Percentiles rank a stretch among this genome's conserved stretches.
Evolutionary conservation across 2,888 invertebrate species (phyloP).

Genomic region (Halocaridina rubra): DNA sequence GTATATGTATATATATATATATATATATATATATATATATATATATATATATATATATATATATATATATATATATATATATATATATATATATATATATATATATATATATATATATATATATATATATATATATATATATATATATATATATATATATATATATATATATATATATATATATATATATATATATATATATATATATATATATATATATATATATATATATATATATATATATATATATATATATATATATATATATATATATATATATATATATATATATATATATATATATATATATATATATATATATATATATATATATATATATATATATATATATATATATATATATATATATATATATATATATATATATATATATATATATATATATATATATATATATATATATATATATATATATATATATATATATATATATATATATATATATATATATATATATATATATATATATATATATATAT

Average conservation of each 20-base stretch:
- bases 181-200: not conserved
- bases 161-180: not conserved
- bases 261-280: not conserved
- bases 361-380: constrained; percentile 19
- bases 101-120: not conserved
- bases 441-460: constrained; percentile 1
- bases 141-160: not conserved
- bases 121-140: not conserved
- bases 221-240: not conserved
- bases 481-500: constrained; percentile 1
- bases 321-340: constrained; percentile 5
- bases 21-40: not conserved
- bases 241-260: not conserved
- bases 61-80: not conserved
- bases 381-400: not conserved
- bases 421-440: not conserved
- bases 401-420: not conserved
- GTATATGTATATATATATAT: not conserved
- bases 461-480: not conserved
- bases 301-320: not conserved
- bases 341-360: constrained; percentile 16
- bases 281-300: not conserved
- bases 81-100: not conserved
- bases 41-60: not conserved
- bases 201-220: not conserved